Evolutionary conservation across 1,140 invertebrate species (phyloP).

Genomic region (Adoxophyes honmai): DNA sequence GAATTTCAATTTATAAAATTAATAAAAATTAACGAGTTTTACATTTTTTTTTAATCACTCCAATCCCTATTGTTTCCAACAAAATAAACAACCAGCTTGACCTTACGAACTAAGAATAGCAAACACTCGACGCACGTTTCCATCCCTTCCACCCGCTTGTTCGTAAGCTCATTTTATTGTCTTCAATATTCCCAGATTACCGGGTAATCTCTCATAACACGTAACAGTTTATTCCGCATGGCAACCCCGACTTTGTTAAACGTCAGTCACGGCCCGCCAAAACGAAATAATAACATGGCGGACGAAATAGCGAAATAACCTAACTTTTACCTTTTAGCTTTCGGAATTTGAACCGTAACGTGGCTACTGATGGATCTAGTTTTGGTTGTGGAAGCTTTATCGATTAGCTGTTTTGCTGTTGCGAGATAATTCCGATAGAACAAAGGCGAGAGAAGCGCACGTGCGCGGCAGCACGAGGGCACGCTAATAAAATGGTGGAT

Average conservation of each 20-base stretch:
- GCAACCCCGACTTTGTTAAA: slow-evolving; percentile 69
- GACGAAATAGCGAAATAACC: slow-evolving; percentile 19
- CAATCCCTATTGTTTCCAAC: neutral
- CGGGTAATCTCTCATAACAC: slow-evolving; percentile 72
- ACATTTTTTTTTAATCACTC: slow-evolving; percentile 39
- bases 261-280: slow-evolving; percentile 67
- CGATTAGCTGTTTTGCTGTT: slow-evolving; percentile 25
- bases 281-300: slow-evolving; percentile 72
- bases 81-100: neutral
- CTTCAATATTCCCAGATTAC: slow-evolving; percentile 76
- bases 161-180: slow-evolving; percentile 74
- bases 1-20: slow-evolving; percentile 76
- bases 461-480: slow-evolving; percentile 55
- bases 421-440: slow-evolving; percentile 55
- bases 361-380: slow-evolving; percentile 15
- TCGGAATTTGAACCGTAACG: slow-evolving; percentile 30
- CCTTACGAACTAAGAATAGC: slow-evolving; percentile 2
- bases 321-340: slow-evolving; percentile 20
- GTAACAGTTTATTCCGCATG: slow-evolving; percentile 75
- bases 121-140: slow-evolving; percentile 35
- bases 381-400: slow-evolving; percentile 16
- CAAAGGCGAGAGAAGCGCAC: slow-evolving; percentile 60
- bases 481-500: slow-evolving; percentile 71
- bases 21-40: slow-evolving; percentile 76
- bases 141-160: slow-evolving; percentile 42